Base-by-base conservation (phyloP, 2,888 invertebrate species). In the Parnassius glacialis region DNA sequence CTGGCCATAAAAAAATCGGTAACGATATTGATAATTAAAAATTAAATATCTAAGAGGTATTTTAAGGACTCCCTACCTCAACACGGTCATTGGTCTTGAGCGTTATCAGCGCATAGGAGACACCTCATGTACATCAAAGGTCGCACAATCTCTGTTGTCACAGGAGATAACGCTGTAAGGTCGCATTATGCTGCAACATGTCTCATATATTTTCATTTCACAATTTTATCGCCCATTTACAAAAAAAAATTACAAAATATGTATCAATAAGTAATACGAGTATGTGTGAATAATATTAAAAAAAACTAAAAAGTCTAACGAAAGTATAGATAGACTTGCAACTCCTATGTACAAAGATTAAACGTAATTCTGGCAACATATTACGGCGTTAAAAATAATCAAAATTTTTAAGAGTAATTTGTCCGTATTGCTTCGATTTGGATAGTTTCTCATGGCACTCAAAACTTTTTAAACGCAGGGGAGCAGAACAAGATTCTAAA, bases 21-120 rank as follows among this genome's bases (percentile, higher is more conserved):
- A 34, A 34, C 3, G 7, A 34, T 7, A 34, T 34, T 34, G 34
- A 34, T 3, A 34, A 1, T 34, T 34, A 34, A 34, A 34, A 34
- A 5, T 34, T 1, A 5, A 34, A 34, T 5, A 34, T 34, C 34
- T 7, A 43, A 11, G 43, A 43, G 47, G 47, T 47, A 47, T 7
- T 34, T 13, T 16, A 13, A 16, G 44, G 12, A 57, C 43, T 55
- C 57, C 62, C 59, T 72, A 73, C 75, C 74, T 73, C 70, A 71
- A 78, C 81, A 83, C 90, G 90, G 90, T 90, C 90, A 89, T 85
- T 89, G 90, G 82, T 85, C 90, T 85, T 78, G 73, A 65, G 65
- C 65, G 70, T 85, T 89, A 90, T 90, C 89, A 74, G 9, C 57
- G 65, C 70, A 66, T 69, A 76, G 71, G 76, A 83, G 82, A 83